Base-by-base conservation (phyloP, 2,888 invertebrate species). In the Allophyes oxyacanthae region DNA sequence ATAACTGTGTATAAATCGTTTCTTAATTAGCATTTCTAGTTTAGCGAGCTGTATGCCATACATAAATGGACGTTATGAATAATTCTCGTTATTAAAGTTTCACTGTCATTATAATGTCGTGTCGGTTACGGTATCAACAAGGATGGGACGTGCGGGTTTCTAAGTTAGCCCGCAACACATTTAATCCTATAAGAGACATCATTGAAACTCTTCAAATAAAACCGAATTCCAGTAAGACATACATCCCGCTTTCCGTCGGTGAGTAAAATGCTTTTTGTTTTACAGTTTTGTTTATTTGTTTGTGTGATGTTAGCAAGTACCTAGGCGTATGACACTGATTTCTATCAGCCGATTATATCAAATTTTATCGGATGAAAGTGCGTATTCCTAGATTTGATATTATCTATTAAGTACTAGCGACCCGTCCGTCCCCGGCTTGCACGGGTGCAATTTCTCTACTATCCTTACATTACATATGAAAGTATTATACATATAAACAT, bases 221-320 rank as follows among this genome's bases (percentile, higher is more conserved):
- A 71, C 99, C 99, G 0, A 98, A 99, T 93, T 98, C 99, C 3
- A 95, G 97, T 32, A 99, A 99, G 87, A 94, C 95, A 45, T 96
- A 99, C 94, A 99, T 99, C 77, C 97, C 98, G 2, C 94, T 98
- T 30, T 98, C 98, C 34, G 96, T 98, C 78, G 98, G 98, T 98
- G 84, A 96, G 97, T n/a, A n/a, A n/a, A n/a, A n/a, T 95, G 32
- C 10, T 25, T 38, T 25, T 0, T 33, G 5, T 33, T 33, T 33
- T 33, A 33, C 1, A 33, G n/a, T n/a, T n/a, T n/a, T n/a, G n/a
- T n/a, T n/a, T n/a, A n/a, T n/a, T n/a, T n/a, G n/a, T n/a, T n/a
- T n/a, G n/a, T n/a, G n/a, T n/a, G n/a, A n/a, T n/a, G n/a, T n/a
- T n/a, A n/a, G n/a, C n/a, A n/a, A n/a, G n/a, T n/a, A n/a, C n/a